phyloP scores from a whole-genome alignment of 2,113 vertebrate genomes.

The Mesoclemmys tuberculata region DNA sequence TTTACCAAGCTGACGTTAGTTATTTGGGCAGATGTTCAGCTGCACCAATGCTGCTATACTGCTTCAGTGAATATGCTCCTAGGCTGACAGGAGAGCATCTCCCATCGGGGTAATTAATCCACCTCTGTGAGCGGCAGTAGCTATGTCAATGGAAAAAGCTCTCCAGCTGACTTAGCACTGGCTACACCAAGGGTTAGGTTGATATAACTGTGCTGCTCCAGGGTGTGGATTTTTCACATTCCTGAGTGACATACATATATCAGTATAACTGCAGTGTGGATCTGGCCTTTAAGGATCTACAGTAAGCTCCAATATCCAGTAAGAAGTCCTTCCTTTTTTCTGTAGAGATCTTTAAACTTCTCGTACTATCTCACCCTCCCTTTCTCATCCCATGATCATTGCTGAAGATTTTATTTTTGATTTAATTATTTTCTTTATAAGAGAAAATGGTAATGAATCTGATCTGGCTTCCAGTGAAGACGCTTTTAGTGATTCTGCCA shows the following conservation, averaged over 20 bases:
- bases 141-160: too few relatives aligned
- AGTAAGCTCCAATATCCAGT: not conserved
- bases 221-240: too few relatives aligned
- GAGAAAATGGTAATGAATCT: not conserved
- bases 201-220: too few relatives aligned
- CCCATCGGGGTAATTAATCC: too few relatives aligned
- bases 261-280: too few relatives aligned
- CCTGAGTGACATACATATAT: too few relatives aligned
- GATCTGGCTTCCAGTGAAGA: not conserved
- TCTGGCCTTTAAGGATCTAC: not conserved
- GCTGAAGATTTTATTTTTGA: conserved; percentile 32
- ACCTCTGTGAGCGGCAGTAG: too few relatives aligned
- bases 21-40: not conserved
- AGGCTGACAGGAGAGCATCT: too few relatives aligned
- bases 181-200: too few relatives aligned
- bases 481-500: conserved; percentile 3
- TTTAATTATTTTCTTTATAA: conserved; percentile 31
- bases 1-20: conserved; percentile 1
- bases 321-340: not conserved
- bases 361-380: not conserved
- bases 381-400: conserved; percentile 6
- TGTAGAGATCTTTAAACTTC: not conserved
- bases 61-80: too few relatives aligned
- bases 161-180: too few relatives aligned
- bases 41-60: too few relatives aligned